Evolutionary conservation across 2,113 vertebrate species (phyloP).

Genomic region (Myrmecobius fasciatus): DNA sequence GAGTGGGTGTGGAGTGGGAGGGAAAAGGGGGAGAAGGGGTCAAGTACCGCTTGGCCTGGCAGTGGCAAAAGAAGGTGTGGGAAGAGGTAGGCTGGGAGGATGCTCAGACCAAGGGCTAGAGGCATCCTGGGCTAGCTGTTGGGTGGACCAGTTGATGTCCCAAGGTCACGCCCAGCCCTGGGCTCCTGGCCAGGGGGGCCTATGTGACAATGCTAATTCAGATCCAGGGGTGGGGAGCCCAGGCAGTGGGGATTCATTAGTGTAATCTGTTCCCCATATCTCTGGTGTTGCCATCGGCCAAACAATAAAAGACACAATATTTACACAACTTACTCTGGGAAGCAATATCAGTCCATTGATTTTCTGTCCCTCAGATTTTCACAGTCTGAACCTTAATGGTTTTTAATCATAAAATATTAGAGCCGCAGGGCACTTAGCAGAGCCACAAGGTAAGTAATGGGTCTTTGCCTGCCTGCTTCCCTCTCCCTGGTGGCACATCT

Average conservation of each 20-base stretch:
- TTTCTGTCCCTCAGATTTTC: conserved; percentile 80
- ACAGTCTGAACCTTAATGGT: conserved; percentile 76
- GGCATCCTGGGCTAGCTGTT: not conserved
- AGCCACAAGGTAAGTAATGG: conserved; percentile 60
- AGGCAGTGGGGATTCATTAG: conserved; percentile 74
- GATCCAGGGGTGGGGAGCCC: conserved; percentile 51
- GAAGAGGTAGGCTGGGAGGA: not conserved
- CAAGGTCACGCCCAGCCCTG: not conserved
- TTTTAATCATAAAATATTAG: conserved; percentile 81
- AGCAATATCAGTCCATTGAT: conserved; percentile 82
- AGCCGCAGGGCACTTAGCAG: conserved; percentile 62
- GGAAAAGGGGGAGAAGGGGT: too few relatives aligned
- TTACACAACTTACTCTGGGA: conserved; percentile 76
- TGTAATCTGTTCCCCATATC: conserved; percentile 72
- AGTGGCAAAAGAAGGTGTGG: not conserved
- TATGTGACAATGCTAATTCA: conserved; percentile 59
- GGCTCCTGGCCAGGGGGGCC: conserved; percentile 8
- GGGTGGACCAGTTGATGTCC: not conserved
- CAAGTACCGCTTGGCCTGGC: fast-evolving
- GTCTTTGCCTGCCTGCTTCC: not conserved
- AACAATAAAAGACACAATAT: conserved; percentile 85
- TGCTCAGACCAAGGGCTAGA: not conserved
- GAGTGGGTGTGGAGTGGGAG: not conserved
- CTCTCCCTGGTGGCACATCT: not conserved
- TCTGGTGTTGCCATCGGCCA: conserved; percentile 76